phyloP scores from a whole-genome alignment of 2,797 vertebrate genomes.

The Myotis myotis region DNA sequence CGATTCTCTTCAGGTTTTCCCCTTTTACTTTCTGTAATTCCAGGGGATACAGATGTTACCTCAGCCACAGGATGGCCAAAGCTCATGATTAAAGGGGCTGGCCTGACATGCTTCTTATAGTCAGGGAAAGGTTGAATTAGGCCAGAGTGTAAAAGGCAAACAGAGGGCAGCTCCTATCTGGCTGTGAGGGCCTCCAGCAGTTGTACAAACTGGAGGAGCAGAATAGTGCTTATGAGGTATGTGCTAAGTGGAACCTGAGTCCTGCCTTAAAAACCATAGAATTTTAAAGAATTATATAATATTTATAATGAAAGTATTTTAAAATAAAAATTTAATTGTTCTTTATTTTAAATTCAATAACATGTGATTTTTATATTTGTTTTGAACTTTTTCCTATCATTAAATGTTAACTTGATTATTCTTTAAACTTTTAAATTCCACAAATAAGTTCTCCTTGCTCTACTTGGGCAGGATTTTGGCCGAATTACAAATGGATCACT shows the following conservation, averaged over 20 bases:
- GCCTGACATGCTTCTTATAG: not conserved
- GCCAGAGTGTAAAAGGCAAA: no score
- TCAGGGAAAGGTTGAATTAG: not conserved
- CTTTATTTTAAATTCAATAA: not conserved
- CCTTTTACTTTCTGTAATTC: not conserved
- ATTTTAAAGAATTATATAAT: not conserved
- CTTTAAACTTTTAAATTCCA: not conserved
- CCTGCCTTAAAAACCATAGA: not conserved
- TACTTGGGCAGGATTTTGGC: not conserved
- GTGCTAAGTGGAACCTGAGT: not conserved
- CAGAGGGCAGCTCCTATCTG: not conserved
- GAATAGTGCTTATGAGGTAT: not conserved
- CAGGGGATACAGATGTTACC: not conserved
- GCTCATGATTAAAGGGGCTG: not conserved
- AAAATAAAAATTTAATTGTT: not conserved
- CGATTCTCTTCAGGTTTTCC: not conserved
- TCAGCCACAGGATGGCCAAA: not conserved
- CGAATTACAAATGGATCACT: not conserved
- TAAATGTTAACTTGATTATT: not conserved
- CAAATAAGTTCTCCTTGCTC: not conserved
- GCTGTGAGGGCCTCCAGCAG: fast-evolving
- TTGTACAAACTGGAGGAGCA: not conserved
- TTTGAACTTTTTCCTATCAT: not conserved
- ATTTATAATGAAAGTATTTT: not conserved
- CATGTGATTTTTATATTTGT: not conserved